phyloP scores from a whole-genome alignment of 2,797 vertebrate species.

The Helicolenus hilgendorfi region DNA sequence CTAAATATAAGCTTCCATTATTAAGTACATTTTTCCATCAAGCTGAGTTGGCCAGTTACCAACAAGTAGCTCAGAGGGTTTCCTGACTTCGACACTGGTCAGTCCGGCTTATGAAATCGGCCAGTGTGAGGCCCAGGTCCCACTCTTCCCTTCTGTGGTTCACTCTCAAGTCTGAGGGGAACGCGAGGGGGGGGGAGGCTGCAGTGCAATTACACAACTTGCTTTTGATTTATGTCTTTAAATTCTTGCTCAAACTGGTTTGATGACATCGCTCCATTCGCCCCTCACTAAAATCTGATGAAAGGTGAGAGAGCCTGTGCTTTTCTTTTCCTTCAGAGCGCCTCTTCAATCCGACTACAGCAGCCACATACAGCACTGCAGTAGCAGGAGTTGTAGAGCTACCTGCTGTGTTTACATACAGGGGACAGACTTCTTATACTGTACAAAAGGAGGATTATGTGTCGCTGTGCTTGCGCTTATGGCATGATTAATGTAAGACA shows the following conservation, averaged over 20 bases:
- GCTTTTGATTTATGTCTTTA: slow-evolving; percentile 78
- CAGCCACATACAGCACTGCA: not conserved
- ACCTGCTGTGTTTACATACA: not conserved
- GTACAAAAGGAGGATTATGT: not conserved
- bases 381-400: not conserved
- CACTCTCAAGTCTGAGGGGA: slow-evolving; percentile 69
- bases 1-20: slow-evolving; percentile 63
- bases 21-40: slow-evolving; percentile 70
- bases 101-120: slow-evolving; percentile 75
- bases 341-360: not conserved
- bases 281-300: slow-evolving; percentile 51
- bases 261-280: slow-evolving; percentile 64
- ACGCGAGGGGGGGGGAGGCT: not conserved
- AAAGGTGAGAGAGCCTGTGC: slow-evolving; percentile 24
- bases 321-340: slow-evolving; percentile 1
- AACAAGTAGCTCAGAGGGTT: slow-evolving; percentile 73
- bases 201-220: slow-evolving; percentile 84
- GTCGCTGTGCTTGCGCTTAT: not conserved
- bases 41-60: slow-evolving; percentile 68
- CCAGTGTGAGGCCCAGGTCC: slow-evolving; percentile 80
- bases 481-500: not conserved
- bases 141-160: slow-evolving; percentile 79
- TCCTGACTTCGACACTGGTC: slow-evolving; percentile 65
- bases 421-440: slow-evolving; percentile 1
- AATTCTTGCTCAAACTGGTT: slow-evolving; percentile 80